Base-by-base conservation (phyloP, 2,797 vertebrate species). In the Borostomias antarcticus region DNA sequence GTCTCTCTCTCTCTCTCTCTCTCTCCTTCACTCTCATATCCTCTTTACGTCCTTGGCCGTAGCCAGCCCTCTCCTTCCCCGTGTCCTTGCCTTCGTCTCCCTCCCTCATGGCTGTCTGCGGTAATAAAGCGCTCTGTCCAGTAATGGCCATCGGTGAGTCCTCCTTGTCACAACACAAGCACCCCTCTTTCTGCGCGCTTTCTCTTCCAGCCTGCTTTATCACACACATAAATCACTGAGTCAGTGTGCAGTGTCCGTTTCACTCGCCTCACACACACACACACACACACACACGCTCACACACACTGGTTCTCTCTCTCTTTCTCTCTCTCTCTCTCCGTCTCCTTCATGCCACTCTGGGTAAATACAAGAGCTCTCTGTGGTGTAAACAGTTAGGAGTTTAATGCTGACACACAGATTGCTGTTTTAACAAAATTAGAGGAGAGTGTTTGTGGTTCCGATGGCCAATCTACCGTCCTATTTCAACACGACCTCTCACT, bases 131-230 rank as follows among this genome's bases (percentile, higher is more conserved):
- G 72, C 70, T 73, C 83, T 75, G 82, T 80, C 73, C 33, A 0
- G 66, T 69, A 76, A 82, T 79, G 63, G 62, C 64, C 73, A 73
- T 59, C 32, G 19, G 15, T 35, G 56, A 63, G 76, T 80, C 73
- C 59, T 70, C 65, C 28, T 32, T 71, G 73, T 76, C 79, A 85
- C 62, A 81, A 58, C 76, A 57, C 52, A 73, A 72, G 60, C 70
- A 57, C 73, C 62, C 76, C 68, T 74, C 64, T 64, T 65, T 76
- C 61, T 25, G 52, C 37, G 32, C 70, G 61, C 62, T 65, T 29
- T 64, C 51, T 78, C 78, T 66, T 69, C 59, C 47, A 35, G 70
- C 62, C 75, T 47, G 11, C 70, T 85, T 85, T 84, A 86, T 85
- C 62, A 4, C 69, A 61, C 11, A 69, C 77, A 68, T 80, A 82